phyloP scores from a whole-genome alignment of 2,888 invertebrate species.

The Tenthredo amoena region DNA sequence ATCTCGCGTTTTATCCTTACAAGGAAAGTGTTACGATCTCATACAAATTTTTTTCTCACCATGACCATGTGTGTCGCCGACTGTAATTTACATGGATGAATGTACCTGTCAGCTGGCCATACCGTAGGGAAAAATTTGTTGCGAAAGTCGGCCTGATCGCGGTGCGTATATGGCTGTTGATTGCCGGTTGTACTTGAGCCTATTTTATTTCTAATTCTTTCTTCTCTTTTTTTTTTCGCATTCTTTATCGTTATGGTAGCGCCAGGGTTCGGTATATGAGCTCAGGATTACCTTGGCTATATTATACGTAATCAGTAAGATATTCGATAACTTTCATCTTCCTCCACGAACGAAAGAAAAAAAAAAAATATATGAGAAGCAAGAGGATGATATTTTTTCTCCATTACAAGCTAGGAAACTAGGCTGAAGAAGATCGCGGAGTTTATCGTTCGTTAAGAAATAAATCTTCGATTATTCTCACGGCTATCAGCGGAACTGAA shows the following conservation, averaged over 20 bases:
- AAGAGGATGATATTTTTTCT: not conserved
- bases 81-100: conserved; percentile 65
- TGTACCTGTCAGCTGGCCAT: conserved; percentile 61
- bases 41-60: conserved; percentile 49
- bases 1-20: conserved; percentile 56
- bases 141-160: conserved; percentile 58
- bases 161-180: conserved; percentile 28
- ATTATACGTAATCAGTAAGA: conserved; percentile 8
- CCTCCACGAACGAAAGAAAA: not conserved
- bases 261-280: not conserved
- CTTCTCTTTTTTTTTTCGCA: not conserved
- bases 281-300: not conserved
- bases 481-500: conserved; percentile 51
- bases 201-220: conserved; percentile 19
- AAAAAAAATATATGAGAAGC: no score
- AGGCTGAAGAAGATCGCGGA: not conserved
- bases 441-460: conserved; percentile 11
- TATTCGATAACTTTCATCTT: conserved; percentile 27
- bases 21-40: conserved; percentile 64
- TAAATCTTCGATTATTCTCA: conserved; percentile 48
- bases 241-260: conserved; percentile 4
- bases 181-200: conserved; percentile 47
- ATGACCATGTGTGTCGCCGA: conserved; percentile 58
- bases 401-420: not conserved
- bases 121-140: conserved; percentile 58